Percentiles rank a stretch among this genome's conserved stretches.
Conservation (phyloP, 2,797 vertebrate genomes). For the Passerculus sandwichensis region DNA sequence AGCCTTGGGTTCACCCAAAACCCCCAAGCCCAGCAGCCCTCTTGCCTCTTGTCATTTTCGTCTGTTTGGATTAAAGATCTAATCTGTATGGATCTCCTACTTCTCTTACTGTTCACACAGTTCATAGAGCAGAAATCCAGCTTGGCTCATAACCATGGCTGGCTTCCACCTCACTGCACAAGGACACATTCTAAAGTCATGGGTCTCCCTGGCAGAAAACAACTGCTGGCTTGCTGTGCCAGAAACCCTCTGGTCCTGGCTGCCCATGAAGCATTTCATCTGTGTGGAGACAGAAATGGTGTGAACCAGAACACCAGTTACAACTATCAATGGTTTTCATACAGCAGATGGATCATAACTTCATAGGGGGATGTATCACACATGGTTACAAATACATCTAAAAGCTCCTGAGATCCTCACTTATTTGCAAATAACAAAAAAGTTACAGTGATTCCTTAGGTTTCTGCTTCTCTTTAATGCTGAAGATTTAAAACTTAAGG, state of each 20-base stretch:
- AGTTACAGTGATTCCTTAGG: not conserved
- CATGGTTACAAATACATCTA: not conserved
- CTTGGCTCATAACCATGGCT: rapidly evolving
- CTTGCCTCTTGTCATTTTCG: not conserved
- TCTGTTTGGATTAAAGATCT: not conserved
- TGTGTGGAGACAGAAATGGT: not conserved
- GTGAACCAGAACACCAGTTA: not conserved
- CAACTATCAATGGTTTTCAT: not conserved
- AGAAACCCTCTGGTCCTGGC: not conserved
- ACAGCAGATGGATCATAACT: not conserved
- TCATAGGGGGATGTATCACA: not conserved
- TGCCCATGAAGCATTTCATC: not conserved
- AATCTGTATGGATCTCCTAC: not conserved
- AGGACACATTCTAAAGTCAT: not conserved
- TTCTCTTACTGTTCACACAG: not conserved
- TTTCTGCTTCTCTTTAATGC: not conserved
- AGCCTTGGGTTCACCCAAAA: not conserved
- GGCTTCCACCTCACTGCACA: not conserved
- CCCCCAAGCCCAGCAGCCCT: not conserved
- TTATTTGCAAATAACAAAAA: not conserved
- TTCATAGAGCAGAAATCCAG: not conserved
- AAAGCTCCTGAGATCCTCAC: not conserved
- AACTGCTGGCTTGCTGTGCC: not conserved
- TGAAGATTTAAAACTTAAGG: not conserved
- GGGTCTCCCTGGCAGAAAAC: not conserved